Evolutionary conservation across 2,797 vertebrate genomes (phyloP).

Genomic region (Brotula barbata): DNA sequence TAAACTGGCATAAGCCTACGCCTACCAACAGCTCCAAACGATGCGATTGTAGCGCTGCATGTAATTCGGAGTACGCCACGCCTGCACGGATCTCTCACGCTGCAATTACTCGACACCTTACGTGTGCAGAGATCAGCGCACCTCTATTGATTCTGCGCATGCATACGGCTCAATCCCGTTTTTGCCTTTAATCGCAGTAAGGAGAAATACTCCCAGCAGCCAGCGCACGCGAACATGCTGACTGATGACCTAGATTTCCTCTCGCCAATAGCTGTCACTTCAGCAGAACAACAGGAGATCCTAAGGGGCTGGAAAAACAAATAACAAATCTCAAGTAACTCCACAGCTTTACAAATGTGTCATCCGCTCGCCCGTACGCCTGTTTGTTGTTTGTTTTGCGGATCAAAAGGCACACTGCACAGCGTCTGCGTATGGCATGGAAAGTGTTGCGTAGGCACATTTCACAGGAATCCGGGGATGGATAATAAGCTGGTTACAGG

Average conservation of each 20-base stretch:
- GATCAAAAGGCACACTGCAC: conserved; percentile 1
- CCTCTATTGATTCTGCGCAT: too few relatives aligned
- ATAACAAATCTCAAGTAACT: conserved; percentile 21
- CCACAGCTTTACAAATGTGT: conserved; percentile 15
- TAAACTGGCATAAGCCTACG: too few relatives aligned
- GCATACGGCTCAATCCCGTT: too few relatives aligned
- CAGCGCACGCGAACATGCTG: too few relatives aligned
- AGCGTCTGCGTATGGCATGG: conserved; percentile 6
- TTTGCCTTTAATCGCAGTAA: too few relatives aligned
- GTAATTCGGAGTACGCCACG: too few relatives aligned
- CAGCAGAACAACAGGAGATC: conserved; percentile 32
- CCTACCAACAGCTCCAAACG: too few relatives aligned
- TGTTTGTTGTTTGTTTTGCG: conserved; percentile 45
- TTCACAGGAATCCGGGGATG: conserved; percentile 30
- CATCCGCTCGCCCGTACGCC: conserved; percentile 21
- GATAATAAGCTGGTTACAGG: conserved; percentile 46
- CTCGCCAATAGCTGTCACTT: conserved; percentile 36
- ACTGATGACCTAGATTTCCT: conserved; percentile 48
- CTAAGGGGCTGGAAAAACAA: conserved; percentile 22
- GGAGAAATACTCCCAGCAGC: too few relatives aligned
- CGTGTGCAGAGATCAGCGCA: too few relatives aligned
- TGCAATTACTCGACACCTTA: too few relatives aligned
- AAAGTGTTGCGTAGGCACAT: conserved; percentile 45
- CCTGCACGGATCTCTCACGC: too few relatives aligned
- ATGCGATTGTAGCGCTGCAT: too few relatives aligned